These are phyloP conservation scores for Etia nguti DNA, from an alignment of 2,113 vertebrate genomes.

Conservation along the genomic window DNA sequence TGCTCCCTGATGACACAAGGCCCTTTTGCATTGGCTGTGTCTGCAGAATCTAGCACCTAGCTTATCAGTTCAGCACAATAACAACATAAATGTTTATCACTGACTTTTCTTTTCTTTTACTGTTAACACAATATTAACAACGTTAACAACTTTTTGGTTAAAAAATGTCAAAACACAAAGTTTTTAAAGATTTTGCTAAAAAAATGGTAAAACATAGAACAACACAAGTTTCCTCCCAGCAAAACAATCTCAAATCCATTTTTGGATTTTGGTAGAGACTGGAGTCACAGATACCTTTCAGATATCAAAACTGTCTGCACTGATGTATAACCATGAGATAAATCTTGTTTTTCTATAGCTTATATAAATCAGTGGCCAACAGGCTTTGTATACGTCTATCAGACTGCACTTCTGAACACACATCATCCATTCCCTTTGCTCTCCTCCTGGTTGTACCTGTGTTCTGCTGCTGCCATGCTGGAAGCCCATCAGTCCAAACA, in stretches of 20 bases:
- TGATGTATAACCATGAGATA: not conserved
- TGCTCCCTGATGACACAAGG: not conserved
- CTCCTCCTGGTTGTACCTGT: constrained; percentile 44
- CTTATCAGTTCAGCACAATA: not conserved
- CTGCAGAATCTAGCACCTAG: not conserved
- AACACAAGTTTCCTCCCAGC: not conserved
- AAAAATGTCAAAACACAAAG: not conserved
- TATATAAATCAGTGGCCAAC: not conserved
- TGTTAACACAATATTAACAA: not conserved
- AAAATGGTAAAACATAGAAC: not conserved
- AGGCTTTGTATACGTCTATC: not conserved
- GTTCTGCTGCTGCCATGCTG: constrained; percentile 25
- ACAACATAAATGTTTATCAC: not conserved
- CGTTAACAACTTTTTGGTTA: not conserved
- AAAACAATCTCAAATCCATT: not conserved
- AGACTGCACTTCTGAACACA: not conserved
- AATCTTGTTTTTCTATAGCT: not conserved
- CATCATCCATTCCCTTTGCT: not conserved
- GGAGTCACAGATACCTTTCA: not conserved
- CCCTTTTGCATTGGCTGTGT: not conserved
- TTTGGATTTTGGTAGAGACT: not conserved
- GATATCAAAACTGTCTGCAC: not conserved
- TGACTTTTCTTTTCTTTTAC: no score
- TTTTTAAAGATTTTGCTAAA: not conserved
- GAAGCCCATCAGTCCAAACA: constrained; percentile 50